Evolutionary conservation across 2,113 vertebrate species (phyloP), one percentile per base, ranked within the genome.

Genomic region (Carettochelys insculpta): DNA sequence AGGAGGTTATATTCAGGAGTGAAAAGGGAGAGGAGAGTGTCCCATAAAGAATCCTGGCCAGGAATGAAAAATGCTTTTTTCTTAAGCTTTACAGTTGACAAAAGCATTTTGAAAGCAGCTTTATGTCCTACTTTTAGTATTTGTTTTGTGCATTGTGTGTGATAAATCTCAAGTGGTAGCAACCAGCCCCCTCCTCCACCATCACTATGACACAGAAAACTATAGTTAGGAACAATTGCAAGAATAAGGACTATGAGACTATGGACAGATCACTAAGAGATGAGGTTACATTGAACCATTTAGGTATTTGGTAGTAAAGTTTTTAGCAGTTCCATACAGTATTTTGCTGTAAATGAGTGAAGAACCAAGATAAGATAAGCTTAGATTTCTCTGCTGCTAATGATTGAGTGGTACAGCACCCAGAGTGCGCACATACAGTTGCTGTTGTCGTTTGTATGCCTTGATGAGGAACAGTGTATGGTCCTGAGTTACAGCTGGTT

Each of bases 201-300:
- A 4, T 91, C 91, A 75, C 96, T 95, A 83, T 88, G 95, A 97
- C 95, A 93, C 54, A 86, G 80, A 41, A 84, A 85, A 19, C 93
- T 96, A 92, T 97, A 96, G 82, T 96, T 97, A 96, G 96, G 95
- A 96, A 90, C 95, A 98, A 95, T 95, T 96, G 93, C 10, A 4
- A 80, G 92, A 91, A 94, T 85, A 89, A 90, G 86, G 90, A 71
- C 83, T 93, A 3, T 93, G 92, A 92, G 87, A 92, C 81, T 92
- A 91, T 80, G 76, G 83, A 76, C 8, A 79, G 96, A 82, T 80
- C 58, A 68, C 41, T 58, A 27, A 24, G 52, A n/a, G n/a, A n/a
- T n/a, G n/a, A n/a, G n/a, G n/a, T n/a, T n/a, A n/a, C n/a, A n/a
- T n/a, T n/a, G n/a, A n/a, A n/a, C n/a, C 87, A 80, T 48, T 48